Percentiles rank a stretch among this genome's conserved stretches.
These are phyloP conservation scores for Corythornis madagascariensis DNA, from an alignment of 2,113 vertebrate species.

Conservation along the genomic window DNA sequence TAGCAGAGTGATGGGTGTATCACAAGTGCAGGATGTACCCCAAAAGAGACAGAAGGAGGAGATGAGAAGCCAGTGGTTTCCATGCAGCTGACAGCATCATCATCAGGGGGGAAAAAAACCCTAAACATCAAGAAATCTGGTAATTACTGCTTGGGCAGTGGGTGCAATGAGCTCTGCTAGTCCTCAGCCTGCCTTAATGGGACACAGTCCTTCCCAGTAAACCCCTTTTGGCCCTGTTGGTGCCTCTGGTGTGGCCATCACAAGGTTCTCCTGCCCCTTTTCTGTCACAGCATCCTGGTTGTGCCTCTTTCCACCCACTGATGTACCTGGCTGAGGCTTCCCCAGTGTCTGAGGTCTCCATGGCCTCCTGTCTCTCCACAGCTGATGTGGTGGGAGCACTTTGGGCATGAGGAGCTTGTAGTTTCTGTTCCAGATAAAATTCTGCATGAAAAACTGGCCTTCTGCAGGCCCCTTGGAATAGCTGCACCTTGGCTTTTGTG, in stretches of 20 bases:
- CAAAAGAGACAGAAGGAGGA: not conserved
- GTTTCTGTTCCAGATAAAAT: not conserved
- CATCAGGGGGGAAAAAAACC: not conserved
- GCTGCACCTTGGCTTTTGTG: not conserved
- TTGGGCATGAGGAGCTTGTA: rapidly evolving
- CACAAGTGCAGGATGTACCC: rapidly evolving
- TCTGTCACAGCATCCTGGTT: not conserved
- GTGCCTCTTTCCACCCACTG: rapidly evolving
- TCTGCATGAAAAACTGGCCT: not conserved
- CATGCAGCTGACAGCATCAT: not conserved
- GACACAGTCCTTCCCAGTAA: not conserved
- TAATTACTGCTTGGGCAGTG: rapidly evolving
- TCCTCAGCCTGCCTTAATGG: not conserved
- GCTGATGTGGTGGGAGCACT: not conserved
- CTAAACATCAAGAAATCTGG: not conserved
- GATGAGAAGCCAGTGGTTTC: not conserved
- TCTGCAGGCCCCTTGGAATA: not conserved
- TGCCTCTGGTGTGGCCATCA: rapidly evolving
- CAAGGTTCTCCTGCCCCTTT: not conserved
- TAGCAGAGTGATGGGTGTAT: not conserved
- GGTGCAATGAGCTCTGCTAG: not conserved
- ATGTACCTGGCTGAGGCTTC: not conserved
- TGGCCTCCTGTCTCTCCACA: rapidly evolving
- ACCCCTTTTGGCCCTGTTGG: not conserved
- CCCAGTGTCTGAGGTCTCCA: rapidly evolving